These are phyloP conservation scores for Nemurella pictetii DNA, from an alignment of 2,888 invertebrate species.

Conservation along the genomic window DNA sequence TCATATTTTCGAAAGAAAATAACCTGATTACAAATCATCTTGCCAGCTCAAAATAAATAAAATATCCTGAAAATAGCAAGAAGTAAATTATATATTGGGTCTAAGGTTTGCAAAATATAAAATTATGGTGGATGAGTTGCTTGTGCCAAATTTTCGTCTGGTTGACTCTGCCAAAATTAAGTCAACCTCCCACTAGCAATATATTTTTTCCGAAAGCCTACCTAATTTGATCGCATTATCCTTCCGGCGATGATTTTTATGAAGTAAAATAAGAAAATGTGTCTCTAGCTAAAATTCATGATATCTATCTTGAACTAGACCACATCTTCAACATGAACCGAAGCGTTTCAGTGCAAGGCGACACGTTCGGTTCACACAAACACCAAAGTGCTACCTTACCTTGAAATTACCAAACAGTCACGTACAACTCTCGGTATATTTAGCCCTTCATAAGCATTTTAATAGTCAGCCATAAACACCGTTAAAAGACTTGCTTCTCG, in stretches of 20 bases:
- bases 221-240: not conserved
- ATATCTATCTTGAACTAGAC: not conserved
- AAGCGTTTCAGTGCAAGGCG: not conserved
- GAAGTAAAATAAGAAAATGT: not conserved
- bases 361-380: not conserved
- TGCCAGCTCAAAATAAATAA: too few relatives aligned
- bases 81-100: too few relatives aligned
- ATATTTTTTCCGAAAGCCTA: not conserved
- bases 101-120: not conserved
- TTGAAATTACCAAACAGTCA: not conserved
- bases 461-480: not conserved
- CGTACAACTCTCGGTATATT: not conserved
- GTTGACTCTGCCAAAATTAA: not conserved
- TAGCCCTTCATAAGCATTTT: not conserved
- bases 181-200: not conserved
- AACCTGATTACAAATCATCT: too few relatives aligned
- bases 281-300: not conserved
- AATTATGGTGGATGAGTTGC: too few relatives aligned
- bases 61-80: too few relatives aligned
- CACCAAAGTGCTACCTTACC: not conserved
- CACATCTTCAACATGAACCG: not conserved
- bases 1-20: not conserved
- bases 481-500: not conserved
- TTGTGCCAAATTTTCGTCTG: too few relatives aligned
- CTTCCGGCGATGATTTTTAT: not conserved